Conservation (phyloP, 2,797 vertebrate species). For the Danio jaintianensis region DNA sequence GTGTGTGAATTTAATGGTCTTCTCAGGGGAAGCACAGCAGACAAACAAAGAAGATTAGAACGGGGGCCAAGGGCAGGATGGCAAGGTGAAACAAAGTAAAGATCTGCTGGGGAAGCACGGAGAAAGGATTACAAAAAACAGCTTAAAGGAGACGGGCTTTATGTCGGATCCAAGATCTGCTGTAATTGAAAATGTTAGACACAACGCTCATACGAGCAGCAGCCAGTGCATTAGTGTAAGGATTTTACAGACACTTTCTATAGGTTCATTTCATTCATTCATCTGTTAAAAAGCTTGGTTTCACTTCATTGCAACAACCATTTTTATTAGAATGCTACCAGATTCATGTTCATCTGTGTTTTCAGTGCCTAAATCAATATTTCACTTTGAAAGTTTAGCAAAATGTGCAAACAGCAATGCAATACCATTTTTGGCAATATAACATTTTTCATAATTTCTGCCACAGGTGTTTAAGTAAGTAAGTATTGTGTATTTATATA, state of each 20-base stretch:
- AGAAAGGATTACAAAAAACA: conserved; percentile 33
- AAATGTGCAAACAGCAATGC: too few relatives aligned
- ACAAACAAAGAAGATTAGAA: conserved; percentile 51
- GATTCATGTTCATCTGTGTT: too few relatives aligned
- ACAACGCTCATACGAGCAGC: background rate
- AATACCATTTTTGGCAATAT: too few relatives aligned
- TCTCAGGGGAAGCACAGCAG: conserved; percentile 31
- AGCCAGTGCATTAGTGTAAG: background rate
- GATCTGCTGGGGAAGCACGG: conserved; percentile 8
- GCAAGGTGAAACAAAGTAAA: conserved; percentile 50
- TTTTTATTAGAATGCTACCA: too few relatives aligned
- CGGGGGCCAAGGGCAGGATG: conserved; percentile 32
- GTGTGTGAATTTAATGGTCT: conserved; percentile 23
- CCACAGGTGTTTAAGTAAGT: too few relatives aligned
- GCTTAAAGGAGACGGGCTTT: conserved; percentile 10
- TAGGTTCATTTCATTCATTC: background rate
- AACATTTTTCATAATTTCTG: too few relatives aligned
- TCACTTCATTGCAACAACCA: too few relatives aligned
- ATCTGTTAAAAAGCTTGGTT: background rate
- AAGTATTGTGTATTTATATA: too few relatives aligned
- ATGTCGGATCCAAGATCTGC: conserved; percentile 23
- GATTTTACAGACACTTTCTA: background rate
- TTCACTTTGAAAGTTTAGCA: too few relatives aligned
- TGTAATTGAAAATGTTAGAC: conserved; percentile 37
- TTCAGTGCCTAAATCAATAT: too few relatives aligned